Conservation (phyloP, 2,888 invertebrate genomes). For the Epinotia nisella region DNA sequence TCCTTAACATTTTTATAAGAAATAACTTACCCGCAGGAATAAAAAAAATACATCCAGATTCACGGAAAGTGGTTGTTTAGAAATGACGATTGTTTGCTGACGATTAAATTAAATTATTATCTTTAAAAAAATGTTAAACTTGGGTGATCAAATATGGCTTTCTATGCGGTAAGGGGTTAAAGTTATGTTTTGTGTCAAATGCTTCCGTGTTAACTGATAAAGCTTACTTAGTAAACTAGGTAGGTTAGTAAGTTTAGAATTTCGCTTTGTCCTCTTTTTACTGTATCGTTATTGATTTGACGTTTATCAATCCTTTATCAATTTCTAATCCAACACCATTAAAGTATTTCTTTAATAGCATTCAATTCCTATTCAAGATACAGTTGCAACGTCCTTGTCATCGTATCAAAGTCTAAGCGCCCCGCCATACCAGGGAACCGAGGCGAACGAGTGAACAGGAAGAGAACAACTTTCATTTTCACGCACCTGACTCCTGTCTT, state of each 20-base stretch:
- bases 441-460: constrained; percentile 80
- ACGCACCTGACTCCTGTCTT: constrained; percentile 79
- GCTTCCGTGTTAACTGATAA: constrained; percentile 19
- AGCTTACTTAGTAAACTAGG: background rate
- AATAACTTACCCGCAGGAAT: too few relatives aligned
- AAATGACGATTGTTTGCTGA: too few relatives aligned
- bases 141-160: too few relatives aligned
- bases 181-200: constrained; percentile 20
- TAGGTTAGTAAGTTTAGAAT: background rate
- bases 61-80: too few relatives aligned
- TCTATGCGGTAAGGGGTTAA: too few relatives aligned
- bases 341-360: background rate
- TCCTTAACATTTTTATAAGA: too few relatives aligned
- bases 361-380: constrained; percentile 45
- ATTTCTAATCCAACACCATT: background rate
- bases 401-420: constrained; percentile 56
- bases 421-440: constrained; percentile 59
- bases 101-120: too few relatives aligned
- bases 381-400: constrained; percentile 54
- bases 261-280: background rate
- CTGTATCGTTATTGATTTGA: background rate
- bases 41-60: too few relatives aligned
- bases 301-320: background rate
- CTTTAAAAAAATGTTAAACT: too few relatives aligned
- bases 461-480: constrained; percentile 85